phyloP scores from a whole-genome alignment of 1,140 invertebrate genomes.

The Pararge aegeria region DNA sequence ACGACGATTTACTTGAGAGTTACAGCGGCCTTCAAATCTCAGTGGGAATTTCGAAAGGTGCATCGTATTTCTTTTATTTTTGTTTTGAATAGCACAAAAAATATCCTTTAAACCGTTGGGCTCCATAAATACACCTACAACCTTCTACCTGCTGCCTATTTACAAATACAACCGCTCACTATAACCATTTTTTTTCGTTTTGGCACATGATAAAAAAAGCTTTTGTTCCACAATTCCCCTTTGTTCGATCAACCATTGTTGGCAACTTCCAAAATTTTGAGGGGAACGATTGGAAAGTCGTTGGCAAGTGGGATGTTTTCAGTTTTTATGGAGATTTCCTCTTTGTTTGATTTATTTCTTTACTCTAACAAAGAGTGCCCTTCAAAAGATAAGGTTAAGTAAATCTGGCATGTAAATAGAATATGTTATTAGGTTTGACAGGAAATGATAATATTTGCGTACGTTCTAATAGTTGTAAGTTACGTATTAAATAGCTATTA shows the following conservation, averaged over 20 bases:
- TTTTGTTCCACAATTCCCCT: conserved; percentile 50
- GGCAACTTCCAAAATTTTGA: conserved; percentile 24
- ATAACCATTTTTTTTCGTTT: conserved; percentile 49
- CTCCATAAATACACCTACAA: conserved; percentile 69
- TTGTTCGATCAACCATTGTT: conserved; percentile 45
- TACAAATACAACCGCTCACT: conserved; percentile 67
- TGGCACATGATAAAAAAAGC: conserved; percentile 50
- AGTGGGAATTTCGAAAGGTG: conserved; percentile 72
- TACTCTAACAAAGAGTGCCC: conserved; percentile 4
- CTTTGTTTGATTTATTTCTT: conserved; percentile 7
- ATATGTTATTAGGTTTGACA: conserved; percentile 3
- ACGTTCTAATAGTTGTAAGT: background rate
- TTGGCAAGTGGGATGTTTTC: conserved; percentile 15
- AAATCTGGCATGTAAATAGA: background rate
- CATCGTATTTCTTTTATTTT: conserved; percentile 45
- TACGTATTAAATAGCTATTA: background rate
- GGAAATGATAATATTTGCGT: background rate
- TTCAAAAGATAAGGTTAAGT: background rate
- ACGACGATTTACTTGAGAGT: background rate
- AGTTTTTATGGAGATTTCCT: conserved; percentile 11
- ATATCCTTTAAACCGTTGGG: conserved; percentile 57
- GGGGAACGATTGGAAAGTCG: conserved; percentile 17
- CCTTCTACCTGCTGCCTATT: conserved; percentile 68
- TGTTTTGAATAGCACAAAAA: conserved; percentile 43
- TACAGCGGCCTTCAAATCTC: conserved; percentile 17